Evolutionary conservation across 2,113 vertebrate species (phyloP), one percentile per base, ranked within the genome.

Genomic region (Solea senegalensis): DNA sequence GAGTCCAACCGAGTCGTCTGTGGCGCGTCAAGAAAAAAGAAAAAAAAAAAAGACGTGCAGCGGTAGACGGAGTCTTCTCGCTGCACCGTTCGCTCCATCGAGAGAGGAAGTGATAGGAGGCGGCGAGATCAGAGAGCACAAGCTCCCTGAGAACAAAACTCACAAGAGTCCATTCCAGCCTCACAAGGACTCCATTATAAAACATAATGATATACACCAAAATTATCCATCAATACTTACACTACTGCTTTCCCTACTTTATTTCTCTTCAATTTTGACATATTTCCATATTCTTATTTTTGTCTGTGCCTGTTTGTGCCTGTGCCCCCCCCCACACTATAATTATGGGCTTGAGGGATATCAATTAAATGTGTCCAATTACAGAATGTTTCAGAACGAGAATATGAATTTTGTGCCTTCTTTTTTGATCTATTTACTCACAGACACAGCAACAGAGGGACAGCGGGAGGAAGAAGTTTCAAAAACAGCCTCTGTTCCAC

Each of bases 291-390:
- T 34, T 34, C 34, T 6, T 34, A 34, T 34, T 34, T 34, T 34
- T 6, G 34, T 34, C 34, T 34, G 34, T 34, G 34, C 34, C 34
- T 34, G 34, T n/a, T n/a, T 34, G 34, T 34, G 34, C 34, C 34
- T 34, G 34, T n/a, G n/a, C n/a, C 21, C 21, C 21, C 21, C 21
- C 21, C 21, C 21, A 21, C 21, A 66, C 69, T 85, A 80, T 90
- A 88, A 91, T 90, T 76, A 82, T 56, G 65, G 81, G 85, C 85
- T 87, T 90, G 89, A 90, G 81, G 82, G 86, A 87, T 89, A 90
- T 91, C 90, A 91, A 91, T 91, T 91, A 90, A 89, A 90, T 86
- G 89, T 74, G 74, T 82, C 84, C 90, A 90, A 91, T 92, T 90
- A 92, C 83, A 76, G 87, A 90, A 90, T 74, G 86, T 84, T 89